Conservation (phyloP, 2,888 invertebrate species). For the Eulithis prunata region DNA sequence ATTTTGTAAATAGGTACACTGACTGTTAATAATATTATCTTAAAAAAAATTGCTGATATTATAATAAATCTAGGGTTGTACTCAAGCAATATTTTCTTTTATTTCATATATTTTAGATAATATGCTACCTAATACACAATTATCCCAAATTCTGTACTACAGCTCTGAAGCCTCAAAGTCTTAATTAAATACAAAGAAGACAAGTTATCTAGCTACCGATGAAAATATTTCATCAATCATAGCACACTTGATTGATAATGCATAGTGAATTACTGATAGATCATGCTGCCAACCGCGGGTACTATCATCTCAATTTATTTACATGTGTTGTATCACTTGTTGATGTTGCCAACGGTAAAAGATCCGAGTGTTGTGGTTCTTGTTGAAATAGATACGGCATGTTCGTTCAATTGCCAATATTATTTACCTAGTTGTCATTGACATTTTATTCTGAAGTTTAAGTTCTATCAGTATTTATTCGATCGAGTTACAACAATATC, state of each 20-base stretch:
- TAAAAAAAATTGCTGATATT: no score
- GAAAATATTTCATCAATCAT: slow-evolving; percentile 82
- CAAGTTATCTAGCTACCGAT: slow-evolving; percentile 82
- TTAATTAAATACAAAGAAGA: slow-evolving; percentile 79
- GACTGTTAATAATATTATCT: no score
- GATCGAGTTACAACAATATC: no score
- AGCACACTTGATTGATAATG: slow-evolving; percentile 79
- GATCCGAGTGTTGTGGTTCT: slow-evolving; percentile 40
- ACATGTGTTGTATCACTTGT: slow-evolving; percentile 82
- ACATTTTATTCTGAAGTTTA: no score
- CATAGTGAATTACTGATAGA: slow-evolving; percentile 67
- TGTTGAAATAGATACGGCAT: slow-evolving; percentile 31
- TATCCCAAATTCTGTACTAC: neutral
- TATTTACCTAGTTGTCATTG: neutral
- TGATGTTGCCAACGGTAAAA: slow-evolving; percentile 75
- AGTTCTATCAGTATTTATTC: no score
- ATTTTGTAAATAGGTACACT: no score
- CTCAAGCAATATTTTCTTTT: no score
- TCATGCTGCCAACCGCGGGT: slow-evolving; percentile 73
- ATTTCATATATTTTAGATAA: no score
- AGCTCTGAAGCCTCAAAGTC: slow-evolving; percentile 54
- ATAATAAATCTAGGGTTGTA: no score
- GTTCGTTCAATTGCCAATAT: neutral
- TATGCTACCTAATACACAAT: neutral
- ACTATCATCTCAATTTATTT: slow-evolving; percentile 81